Conservation (phyloP, 2,113 vertebrate genomes). For the Amblyornis subalaris region DNA sequence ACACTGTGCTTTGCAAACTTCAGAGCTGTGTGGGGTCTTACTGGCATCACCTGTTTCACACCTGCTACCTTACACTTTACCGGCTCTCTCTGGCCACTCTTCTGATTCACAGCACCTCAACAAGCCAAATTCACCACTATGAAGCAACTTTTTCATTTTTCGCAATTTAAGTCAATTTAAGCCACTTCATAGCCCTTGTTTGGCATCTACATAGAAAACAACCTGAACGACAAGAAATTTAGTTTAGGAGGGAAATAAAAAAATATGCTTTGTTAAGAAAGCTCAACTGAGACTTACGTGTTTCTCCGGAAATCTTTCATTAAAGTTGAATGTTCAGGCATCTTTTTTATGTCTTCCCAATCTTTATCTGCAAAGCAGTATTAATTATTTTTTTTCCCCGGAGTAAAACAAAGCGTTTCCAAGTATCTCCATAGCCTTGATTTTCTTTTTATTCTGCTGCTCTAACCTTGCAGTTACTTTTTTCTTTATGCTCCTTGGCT, state of each 20-base stretch:
- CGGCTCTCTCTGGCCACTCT: not conserved
- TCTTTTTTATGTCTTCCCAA: conserved; percentile 99
- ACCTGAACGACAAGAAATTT: not conserved
- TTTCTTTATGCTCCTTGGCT: not conserved
- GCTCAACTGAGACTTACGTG: conserved; percentile 82
- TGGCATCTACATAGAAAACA: not conserved
- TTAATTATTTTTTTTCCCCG: not conserved
- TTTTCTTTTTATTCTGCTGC: not conserved
- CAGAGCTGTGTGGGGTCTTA: not conserved
- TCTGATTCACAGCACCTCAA: not conserved
- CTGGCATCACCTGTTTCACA: not conserved
- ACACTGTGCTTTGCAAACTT: not conserved
- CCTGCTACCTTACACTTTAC: not conserved
- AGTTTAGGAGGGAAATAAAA: not conserved
- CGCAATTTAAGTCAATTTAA: not conserved
- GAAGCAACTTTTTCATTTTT: not conserved
- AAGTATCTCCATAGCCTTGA: not conserved
- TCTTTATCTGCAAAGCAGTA: conserved; percentile 88
- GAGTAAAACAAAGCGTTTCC: not conserved
- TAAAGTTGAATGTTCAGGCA: conserved; percentile 98
- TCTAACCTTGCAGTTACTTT: not conserved
- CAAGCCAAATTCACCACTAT: not conserved
- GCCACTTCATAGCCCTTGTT: not conserved
- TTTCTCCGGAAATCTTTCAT: conserved; percentile 99
- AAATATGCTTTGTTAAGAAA: not conserved